Conservation (phyloP, 2,113 vertebrate species). For the Todiramphus chloris region DNA sequence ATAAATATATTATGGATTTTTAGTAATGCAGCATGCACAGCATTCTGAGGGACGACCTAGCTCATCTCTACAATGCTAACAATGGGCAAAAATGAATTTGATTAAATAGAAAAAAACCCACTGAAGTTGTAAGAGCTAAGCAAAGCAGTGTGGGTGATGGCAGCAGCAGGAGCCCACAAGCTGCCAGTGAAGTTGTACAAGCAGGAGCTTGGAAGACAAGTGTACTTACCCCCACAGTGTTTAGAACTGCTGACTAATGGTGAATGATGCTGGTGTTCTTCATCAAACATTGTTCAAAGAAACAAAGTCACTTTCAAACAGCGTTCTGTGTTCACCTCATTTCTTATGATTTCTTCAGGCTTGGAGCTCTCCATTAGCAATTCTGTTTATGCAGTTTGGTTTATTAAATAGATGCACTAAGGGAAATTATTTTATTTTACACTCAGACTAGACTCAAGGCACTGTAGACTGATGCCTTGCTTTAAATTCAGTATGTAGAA, state of each 20-base stretch:
- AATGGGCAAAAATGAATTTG: neutral
- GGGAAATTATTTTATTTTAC: slow-evolving; percentile 62
- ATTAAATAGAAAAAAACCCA: neutral
- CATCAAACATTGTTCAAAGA: neutral
- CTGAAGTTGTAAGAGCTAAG: neutral
- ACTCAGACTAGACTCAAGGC: slow-evolving; percentile 36
- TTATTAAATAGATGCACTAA: slow-evolving; percentile 66
- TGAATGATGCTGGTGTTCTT: neutral
- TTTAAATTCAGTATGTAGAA: slow-evolving; percentile 46
- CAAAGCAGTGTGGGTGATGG: neutral
- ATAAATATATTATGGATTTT: neutral
- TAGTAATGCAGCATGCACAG: neutral
- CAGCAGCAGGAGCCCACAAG: neutral
- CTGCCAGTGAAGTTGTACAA: neutral
- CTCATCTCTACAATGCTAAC: neutral
- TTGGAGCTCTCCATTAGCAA: slow-evolving; percentile 45
- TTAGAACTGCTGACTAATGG: neutral
- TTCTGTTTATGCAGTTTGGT: slow-evolving; percentile 49
- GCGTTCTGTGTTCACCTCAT: neutral
- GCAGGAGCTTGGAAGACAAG: neutral
- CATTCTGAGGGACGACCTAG: neutral
- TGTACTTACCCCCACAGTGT: neutral
- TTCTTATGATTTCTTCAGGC: neutral
- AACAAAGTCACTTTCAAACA: neutral
- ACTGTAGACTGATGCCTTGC: slow-evolving; percentile 35